These are phyloP conservation scores for Dasyprocta punctata DNA, from an alignment of 2,113 vertebrate species.

Conservation along the genomic window DNA sequence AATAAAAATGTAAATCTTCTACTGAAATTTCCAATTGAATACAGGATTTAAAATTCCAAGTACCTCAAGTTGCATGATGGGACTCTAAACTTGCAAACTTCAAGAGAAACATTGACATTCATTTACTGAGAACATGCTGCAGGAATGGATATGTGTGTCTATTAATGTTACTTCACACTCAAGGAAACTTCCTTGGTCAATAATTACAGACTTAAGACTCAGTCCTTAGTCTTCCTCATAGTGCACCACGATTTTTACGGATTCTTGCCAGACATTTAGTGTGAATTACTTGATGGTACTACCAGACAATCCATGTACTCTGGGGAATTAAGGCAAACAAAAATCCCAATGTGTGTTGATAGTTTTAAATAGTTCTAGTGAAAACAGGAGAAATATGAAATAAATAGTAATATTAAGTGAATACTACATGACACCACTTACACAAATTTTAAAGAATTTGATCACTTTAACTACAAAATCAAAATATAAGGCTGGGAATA, in stretches of 20 bases:
- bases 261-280: background rate
- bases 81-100: no score
- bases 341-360: background rate
- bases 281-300: fast-evolving
- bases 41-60: background rate
- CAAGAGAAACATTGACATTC: no score
- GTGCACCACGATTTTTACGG: background rate
- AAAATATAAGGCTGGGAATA: background rate
- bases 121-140: background rate
- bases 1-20: background rate
- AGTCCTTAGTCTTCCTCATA: no score
- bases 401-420: background rate
- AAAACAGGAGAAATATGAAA: background rate
- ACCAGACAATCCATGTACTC: fast-evolving
- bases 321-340: background rate
- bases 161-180: background rate
- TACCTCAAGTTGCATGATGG: background rate
- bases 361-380: background rate
- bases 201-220: no score
- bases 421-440: background rate
- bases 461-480: no score
- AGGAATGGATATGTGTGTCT: background rate
- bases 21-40: background rate
- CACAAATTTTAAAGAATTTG: background rate
- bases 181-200: background rate